phyloP scores from a whole-genome alignment of 2,888 invertebrate genomes.

The Myopa testacea region DNA sequence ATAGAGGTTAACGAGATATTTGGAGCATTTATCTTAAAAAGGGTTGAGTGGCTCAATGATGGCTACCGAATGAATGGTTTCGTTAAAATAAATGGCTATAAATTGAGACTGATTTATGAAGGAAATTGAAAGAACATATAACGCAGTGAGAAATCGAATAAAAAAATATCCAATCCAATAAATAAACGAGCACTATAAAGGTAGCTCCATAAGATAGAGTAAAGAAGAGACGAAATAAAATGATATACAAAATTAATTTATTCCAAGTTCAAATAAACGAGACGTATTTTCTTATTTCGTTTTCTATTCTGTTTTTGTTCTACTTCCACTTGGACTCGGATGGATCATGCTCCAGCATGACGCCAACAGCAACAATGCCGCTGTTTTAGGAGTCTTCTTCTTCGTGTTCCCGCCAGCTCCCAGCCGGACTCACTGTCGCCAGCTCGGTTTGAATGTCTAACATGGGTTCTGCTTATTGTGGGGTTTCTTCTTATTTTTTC shows the following conservation, averaged over 20 bases:
- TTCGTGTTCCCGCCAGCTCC: not conserved
- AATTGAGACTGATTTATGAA: too few relatives aligned
- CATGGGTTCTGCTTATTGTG: not conserved
- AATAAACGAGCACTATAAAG: not conserved
- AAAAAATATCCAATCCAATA: not conserved
- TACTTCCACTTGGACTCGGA: slow-evolving; percentile 15
- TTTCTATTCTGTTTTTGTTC: not conserved
- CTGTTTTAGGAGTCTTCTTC: not conserved
- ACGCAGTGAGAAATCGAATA: not conserved
- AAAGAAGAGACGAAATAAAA: not conserved
- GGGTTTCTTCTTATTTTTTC: not conserved
- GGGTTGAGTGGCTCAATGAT: too few relatives aligned
- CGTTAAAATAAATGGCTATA: too few relatives aligned
- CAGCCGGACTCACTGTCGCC: slow-evolving; percentile 27
- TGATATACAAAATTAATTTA: not conserved
- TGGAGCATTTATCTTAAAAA: too few relatives aligned
- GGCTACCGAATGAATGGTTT: too few relatives aligned
- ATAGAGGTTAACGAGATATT: too few relatives aligned
- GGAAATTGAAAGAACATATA: not conserved
- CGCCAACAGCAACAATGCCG: slow-evolving; percentile 21
- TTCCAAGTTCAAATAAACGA: slow-evolving; percentile 25
- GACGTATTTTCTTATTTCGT: not conserved
- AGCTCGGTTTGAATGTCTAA: not conserved
- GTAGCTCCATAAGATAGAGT: not conserved
- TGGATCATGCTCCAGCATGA: slow-evolving; percentile 17